Conservation (phyloP, 1,140 invertebrate genomes). For the Aphaenogaster ashmeadi region DNA sequence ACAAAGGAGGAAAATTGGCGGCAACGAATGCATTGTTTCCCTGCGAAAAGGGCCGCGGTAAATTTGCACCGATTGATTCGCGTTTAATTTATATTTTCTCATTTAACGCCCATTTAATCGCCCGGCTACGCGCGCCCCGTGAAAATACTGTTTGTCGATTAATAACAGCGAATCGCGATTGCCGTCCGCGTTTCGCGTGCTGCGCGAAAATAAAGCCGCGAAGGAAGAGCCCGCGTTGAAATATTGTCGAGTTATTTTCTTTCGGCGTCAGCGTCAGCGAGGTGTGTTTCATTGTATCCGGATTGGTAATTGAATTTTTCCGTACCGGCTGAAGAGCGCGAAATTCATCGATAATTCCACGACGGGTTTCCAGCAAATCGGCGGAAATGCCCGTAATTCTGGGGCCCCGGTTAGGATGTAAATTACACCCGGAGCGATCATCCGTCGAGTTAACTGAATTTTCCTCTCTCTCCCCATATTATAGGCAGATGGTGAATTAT, state of each 20-base stretch:
- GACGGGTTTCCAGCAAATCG: slow-evolving; percentile 46
- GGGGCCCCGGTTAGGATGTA: slow-evolving; percentile 43
- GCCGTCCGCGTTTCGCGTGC: background rate
- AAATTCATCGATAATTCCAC: slow-evolving; percentile 50
- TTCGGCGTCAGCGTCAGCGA: slow-evolving; percentile 1
- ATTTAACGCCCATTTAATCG: background rate
- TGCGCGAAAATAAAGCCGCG: slow-evolving; percentile 24
- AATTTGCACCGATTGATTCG: slow-evolving; percentile 30
- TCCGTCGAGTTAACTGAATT: slow-evolving; percentile 49
- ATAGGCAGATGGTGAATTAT: slow-evolving; percentile 10
- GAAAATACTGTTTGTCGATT: slow-evolving; percentile 3
- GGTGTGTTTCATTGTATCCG: slow-evolving; percentile 27
- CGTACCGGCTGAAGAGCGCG: slow-evolving; percentile 16
- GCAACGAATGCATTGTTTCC: slow-evolving; percentile 22
- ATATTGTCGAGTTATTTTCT: slow-evolving; percentile 38
- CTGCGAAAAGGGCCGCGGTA: background rate
- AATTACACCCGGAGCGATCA: slow-evolving; percentile 57
- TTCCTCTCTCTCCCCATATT: slow-evolving; percentile 38
- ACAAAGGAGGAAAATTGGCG: slow-evolving; percentile 17
- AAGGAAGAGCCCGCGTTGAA: slow-evolving; percentile 31
- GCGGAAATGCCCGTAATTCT: slow-evolving; percentile 36
- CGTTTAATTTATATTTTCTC: slow-evolving; percentile 15
- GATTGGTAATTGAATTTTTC: slow-evolving; percentile 51
- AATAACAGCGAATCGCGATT: slow-evolving; percentile 11
- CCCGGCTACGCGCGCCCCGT: background rate